Evolutionary conservation across 2,113 vertebrate genomes (phyloP).

Genomic region (Corvus cornix): DNA sequence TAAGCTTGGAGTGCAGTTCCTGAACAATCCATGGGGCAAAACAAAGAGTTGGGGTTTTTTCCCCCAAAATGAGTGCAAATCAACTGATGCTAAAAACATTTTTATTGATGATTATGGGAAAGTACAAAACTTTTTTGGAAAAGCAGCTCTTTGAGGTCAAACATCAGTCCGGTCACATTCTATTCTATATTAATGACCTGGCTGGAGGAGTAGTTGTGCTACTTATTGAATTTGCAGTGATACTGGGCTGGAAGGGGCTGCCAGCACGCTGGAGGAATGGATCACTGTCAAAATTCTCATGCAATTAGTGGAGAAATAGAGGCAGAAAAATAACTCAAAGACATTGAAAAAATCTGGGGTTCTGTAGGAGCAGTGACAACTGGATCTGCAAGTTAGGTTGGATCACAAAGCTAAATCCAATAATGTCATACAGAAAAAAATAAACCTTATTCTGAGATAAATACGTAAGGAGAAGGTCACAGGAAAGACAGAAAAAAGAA

Average conservation of each 20-base stretch:
- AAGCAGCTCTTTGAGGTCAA: neutral
- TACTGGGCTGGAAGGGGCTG: neutral
- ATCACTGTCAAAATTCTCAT: conserved; percentile 25
- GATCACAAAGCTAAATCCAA: neutral
- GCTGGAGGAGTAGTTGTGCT: neutral
- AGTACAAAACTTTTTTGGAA: neutral
- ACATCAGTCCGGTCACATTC: neutral
- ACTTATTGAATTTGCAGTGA: neutral
- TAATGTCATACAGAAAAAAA: neutral
- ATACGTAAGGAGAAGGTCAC: neutral
- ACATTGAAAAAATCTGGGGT: neutral
- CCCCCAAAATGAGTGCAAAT: neutral
- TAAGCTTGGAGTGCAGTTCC: neutral
- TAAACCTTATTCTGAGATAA: neutral
- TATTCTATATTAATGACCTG: neutral
- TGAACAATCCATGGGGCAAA: neutral
- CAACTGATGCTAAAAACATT: neutral
- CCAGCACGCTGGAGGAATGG: neutral
- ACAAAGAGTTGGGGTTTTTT: neutral
- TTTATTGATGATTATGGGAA: neutral
- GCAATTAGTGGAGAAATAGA: neutral
- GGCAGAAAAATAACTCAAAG: neutral
- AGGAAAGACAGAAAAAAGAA: neutral
- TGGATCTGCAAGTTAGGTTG: neutral
- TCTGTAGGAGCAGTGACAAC: neutral